These are phyloP conservation scores for Anas acuta DNA, from an alignment of 2,797 vertebrate genomes.

Conservation along the genomic window DNA sequence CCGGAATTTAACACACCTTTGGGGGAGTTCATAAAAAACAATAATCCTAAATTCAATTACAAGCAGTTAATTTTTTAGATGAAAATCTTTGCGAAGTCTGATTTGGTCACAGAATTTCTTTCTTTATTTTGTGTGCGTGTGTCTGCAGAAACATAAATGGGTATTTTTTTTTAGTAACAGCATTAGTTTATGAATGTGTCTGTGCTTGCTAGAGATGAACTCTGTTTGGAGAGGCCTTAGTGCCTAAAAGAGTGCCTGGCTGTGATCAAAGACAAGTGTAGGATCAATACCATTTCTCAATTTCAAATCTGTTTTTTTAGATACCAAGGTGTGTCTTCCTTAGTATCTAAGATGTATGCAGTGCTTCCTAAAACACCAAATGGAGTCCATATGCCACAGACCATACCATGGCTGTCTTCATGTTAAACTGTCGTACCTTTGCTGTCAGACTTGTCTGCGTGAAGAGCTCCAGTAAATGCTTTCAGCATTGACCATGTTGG, in stretches of 20 bases:
- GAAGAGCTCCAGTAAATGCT: background rate
- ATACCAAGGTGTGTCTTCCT: background rate
- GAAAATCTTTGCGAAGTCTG: background rate
- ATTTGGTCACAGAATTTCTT: background rate
- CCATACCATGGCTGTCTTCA: rapidly evolving
- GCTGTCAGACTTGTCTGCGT: background rate
- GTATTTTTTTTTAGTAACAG: background rate
- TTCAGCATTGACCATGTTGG: rapidly evolving
- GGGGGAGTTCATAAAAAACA: background rate
- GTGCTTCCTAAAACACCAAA: background rate
- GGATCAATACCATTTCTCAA: background rate
- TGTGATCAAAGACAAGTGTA: background rate
- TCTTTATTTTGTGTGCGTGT: background rate
- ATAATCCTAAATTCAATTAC: background rate
- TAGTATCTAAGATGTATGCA: background rate
- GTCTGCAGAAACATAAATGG: background rate
- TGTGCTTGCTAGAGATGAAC: background rate
- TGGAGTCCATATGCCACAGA: rapidly evolving
- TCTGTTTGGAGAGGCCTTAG: background rate
- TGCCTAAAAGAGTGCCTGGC: background rate
- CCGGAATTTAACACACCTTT: background rate
- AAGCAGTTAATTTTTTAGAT: background rate
- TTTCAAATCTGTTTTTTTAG: background rate
- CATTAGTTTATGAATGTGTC: background rate
- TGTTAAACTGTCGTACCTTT: rapidly evolving